phyloP scores from a whole-genome alignment of 2,113 vertebrate genomes.

The Calidris pugnax region DNA sequence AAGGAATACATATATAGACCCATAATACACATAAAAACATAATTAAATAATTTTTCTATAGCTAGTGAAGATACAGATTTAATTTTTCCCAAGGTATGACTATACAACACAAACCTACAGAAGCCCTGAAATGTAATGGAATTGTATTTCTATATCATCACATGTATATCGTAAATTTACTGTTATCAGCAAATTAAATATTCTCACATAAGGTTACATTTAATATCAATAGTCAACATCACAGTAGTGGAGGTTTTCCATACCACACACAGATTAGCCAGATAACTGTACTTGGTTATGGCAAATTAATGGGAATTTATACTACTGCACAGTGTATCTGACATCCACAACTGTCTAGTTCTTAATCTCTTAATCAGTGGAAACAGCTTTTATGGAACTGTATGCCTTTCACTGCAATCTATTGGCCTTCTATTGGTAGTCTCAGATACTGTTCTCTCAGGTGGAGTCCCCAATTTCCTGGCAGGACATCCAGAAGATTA shows the following conservation, averaged over 20 bases:
- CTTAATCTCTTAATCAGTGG: not conserved
- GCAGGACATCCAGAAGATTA: not conserved
- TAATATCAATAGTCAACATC: not conserved
- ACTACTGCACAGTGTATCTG: not conserved
- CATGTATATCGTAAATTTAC: not conserved
- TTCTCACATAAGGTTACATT: not conserved
- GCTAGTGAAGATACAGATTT: not conserved
- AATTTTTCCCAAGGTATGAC: not conserved
- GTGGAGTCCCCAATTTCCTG: not conserved
- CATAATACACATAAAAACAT: not conserved
- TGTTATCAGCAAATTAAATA: not conserved
- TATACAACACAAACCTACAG: not conserved
- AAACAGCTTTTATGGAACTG: not conserved
- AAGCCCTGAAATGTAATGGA: not conserved
- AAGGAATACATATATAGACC: not conserved
- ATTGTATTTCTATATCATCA: not conserved
- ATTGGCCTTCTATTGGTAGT: not conserved
- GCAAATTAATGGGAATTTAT: not conserved
- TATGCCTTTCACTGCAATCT: accelerated
- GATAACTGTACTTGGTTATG: not conserved
- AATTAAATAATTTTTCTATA: not conserved
- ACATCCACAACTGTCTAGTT: not conserved
- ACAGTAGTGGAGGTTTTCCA: not conserved
- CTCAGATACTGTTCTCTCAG: not conserved
- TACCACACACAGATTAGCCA: not conserved